Evolutionary conservation across 2,888 invertebrate species (phyloP).

Genomic region (Polietes domitor): DNA sequence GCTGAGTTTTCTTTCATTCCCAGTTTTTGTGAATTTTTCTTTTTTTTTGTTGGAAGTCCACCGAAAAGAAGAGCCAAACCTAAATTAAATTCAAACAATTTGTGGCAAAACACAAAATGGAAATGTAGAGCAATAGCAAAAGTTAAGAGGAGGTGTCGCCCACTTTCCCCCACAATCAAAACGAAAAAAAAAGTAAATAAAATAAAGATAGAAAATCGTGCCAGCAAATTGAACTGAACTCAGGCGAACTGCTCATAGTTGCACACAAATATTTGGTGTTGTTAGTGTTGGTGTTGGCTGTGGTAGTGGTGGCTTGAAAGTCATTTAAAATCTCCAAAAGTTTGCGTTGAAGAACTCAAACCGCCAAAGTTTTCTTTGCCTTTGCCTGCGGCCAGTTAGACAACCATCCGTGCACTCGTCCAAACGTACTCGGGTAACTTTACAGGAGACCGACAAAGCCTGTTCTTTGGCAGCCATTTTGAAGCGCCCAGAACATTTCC

Average conservation of each 20-base stretch:
- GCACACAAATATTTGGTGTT: constrained; percentile 38
- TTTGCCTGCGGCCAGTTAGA: background rate
- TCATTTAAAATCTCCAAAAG: constrained; percentile 33
- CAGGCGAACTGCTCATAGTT: constrained; percentile 11
- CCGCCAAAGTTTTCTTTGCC: constrained; percentile 3
- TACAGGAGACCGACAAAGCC: constrained; percentile 30
- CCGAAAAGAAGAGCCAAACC: constrained; percentile 53
- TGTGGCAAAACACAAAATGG: constrained; percentile 67
- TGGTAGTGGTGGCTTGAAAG: constrained; percentile 1
- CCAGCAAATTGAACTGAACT: constrained; percentile 36
- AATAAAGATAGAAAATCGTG: constrained; percentile 45
- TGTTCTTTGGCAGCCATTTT: constrained; percentile 62
- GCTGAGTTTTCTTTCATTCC: constrained; percentile 7
- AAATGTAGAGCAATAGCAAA: constrained; percentile 66
- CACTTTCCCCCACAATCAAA: background rate
- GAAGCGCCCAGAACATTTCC: constrained; percentile 59
- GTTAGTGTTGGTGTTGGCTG: background rate
- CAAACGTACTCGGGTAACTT: background rate
- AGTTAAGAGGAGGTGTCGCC: constrained; percentile 34
- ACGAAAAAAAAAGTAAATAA: constrained; percentile 14
- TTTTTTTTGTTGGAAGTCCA: background rate
- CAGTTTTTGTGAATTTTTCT: background rate
- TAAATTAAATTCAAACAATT: constrained; percentile 69
- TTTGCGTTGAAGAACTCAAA: background rate
- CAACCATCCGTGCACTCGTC: background rate